A percentile compares a stretch with the other conserved stretches of the same genome.
phyloP scores from a whole-genome alignment of 2,888 invertebrate species.

The Lutraria lutraria region DNA sequence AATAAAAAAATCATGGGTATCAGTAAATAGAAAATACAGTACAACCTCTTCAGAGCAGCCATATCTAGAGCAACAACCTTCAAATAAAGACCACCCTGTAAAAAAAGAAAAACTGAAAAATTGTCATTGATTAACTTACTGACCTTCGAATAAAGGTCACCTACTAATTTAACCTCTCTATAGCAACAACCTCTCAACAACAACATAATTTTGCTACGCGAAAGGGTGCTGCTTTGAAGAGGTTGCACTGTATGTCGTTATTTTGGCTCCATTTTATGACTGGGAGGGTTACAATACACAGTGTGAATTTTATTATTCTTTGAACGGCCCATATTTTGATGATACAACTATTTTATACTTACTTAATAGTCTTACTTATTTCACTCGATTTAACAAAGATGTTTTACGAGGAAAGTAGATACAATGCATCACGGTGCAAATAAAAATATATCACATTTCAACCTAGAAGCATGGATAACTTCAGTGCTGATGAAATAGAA shows the following conservation, averaged over 20 bases:
- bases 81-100: too few species aligned
- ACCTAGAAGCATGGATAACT: not conserved
- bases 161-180: too few species aligned
- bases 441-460: not conserved
- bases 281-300: not conserved
- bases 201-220: too few species aligned
- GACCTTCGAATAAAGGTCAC: too few species aligned
- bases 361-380: slow-evolving; percentile 18
- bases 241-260: not conserved
- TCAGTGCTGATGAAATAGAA: not conserved
- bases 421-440: not conserved
- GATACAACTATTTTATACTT: not conserved
- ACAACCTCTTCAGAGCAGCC: too few species aligned
- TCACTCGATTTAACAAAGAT: not conserved
- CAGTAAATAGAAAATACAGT: too few species aligned
- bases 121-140: too few species aligned
- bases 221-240: too few species aligned
- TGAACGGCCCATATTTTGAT: not conserved
- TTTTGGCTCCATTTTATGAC: not conserved
- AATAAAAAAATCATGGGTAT: too few species aligned
- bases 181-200: too few species aligned
- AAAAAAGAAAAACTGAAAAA: too few species aligned
- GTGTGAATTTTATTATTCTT: not conserved
- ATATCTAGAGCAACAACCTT: too few species aligned
- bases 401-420: not conserved